Evolutionary conservation across 2,113 vertebrate species (phyloP).

Genomic region (pig (Sus scrofa)): T2T-Sscrofa CM000812.6:53097001-53097500

Average conservation of each 20-base stretch:
- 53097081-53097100: neutral
- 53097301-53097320: neutral
- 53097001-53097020: neutral
- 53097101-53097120: neutral
- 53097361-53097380: neutral
- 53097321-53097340: neutral
- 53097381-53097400: neutral
- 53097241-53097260: neutral
- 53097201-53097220: slow-evolving; percentile 15
- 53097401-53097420: neutral
- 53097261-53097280: neutral
- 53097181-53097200: neutral
- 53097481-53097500: too few species aligned
- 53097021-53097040: neutral
- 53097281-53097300: neutral
- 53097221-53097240: slow-evolving; percentile 34
- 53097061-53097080: neutral
- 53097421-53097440: neutral
- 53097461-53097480: too few species aligned
- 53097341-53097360: neutral
- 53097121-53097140: neutral
- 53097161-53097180: neutral
- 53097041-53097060: neutral
- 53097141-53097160: neutral
- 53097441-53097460: neutral